phyloP scores from a whole-genome alignment of 2,888 invertebrate genomes.

The Branchellion lobata region DNA sequence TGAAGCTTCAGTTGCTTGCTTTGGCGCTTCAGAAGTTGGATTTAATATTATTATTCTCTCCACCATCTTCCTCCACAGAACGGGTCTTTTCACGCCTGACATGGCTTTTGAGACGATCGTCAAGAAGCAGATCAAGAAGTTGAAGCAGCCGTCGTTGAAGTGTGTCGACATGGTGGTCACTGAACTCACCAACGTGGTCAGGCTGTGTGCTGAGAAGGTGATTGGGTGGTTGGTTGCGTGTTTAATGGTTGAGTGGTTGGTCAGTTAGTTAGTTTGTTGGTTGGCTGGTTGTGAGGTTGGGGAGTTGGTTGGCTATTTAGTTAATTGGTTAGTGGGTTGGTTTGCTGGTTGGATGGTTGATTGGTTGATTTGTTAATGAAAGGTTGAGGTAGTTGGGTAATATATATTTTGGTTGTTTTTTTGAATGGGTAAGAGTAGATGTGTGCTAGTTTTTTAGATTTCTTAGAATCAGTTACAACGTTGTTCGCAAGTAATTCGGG shows the following conservation, averaged over 20 bases:
- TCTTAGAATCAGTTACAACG: too few species aligned
- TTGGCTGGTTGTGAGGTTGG: background rate
- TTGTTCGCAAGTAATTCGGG: too few species aligned
- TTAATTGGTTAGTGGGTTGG: background rate
- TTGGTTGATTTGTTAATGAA: background rate
- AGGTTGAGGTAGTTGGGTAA: too few species aligned
- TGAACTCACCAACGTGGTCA: constrained; percentile 92
- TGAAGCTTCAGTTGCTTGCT: too few species aligned
- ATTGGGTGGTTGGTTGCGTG: background rate
- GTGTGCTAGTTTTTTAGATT: too few species aligned
- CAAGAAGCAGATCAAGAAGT: constrained; percentile 91
- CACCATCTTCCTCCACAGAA: too few species aligned
- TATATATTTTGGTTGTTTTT: too few species aligned
- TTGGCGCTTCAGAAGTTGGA: too few species aligned
- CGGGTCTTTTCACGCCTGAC: constrained; percentile 98
- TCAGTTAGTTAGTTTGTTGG: background rate
- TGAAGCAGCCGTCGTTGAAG: constrained; percentile 95
- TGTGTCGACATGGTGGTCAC: constrained; percentile 96
- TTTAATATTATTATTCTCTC: too few species aligned
- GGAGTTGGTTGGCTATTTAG: too few species aligned
- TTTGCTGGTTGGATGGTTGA: background rate
- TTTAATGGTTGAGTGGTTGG: background rate
- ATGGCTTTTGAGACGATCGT: constrained; percentile 99
- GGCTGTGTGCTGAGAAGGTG: constrained; percentile 92
- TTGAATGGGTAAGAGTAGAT: too few species aligned